A percentile compares a stretch with the other conserved stretches of the same genome.
phyloP scores from a whole-genome alignment of 1,140 invertebrate genomes.

The Brachionus koreanus region DNA sequence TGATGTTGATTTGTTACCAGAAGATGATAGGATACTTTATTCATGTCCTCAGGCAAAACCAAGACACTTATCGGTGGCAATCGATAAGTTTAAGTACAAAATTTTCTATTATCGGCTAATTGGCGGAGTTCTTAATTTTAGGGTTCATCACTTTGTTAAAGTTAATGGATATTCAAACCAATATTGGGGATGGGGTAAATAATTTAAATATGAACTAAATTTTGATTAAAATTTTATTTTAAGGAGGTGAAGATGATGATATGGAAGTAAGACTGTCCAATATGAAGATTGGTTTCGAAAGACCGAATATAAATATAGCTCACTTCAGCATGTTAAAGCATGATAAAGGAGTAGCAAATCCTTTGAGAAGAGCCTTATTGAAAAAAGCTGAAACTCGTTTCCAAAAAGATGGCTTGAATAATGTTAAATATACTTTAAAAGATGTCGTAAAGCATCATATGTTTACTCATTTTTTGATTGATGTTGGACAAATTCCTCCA shows the following conservation, averaged over 20 bases:
- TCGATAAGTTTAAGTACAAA: constrained; percentile 43
- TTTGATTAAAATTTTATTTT: constrained; percentile 49
- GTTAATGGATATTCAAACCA: constrained; percentile 43
- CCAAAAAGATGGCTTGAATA: constrained; percentile 23
- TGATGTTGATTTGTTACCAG: constrained; percentile 84
- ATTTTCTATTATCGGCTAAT: constrained; percentile 20
- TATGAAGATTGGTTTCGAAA: neutral
- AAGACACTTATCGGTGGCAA: constrained; percentile 63
- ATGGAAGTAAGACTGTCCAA: constrained; percentile 15
- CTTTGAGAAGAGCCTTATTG: neutral
- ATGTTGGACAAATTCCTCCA: neutral
- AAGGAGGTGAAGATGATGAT: constrained; percentile 58
- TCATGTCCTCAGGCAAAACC: constrained; percentile 76
- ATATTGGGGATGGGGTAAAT: constrained; percentile 46
- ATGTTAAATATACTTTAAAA: constrained; percentile 24
- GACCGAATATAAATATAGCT: constrained; percentile 18
- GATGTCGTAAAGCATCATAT: neutral
- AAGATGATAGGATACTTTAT: constrained; percentile 79
- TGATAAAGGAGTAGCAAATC: neutral
- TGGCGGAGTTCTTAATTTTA: constrained; percentile 44
- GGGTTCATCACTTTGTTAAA: constrained; percentile 16
- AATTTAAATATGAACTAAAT: neutral
- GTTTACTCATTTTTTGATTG: constrained; percentile 25
- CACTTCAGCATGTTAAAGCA: constrained; percentile 39
- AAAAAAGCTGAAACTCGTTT: neutral